phyloP scores from a whole-genome alignment of 2,888 invertebrate species.

The Spicauda simplicius region DNA sequence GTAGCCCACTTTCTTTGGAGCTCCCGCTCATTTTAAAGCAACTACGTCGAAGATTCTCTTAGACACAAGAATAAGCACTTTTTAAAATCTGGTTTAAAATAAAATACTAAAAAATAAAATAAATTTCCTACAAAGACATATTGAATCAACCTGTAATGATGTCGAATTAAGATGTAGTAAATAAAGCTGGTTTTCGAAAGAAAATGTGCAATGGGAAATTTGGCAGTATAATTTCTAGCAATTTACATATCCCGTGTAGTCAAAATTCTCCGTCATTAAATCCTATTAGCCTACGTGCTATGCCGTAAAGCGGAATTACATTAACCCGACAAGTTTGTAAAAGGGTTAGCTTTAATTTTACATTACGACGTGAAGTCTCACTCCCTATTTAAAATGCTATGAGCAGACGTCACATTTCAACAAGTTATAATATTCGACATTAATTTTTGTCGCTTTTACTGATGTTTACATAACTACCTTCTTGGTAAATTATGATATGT shows the following conservation, averaged over 20 bases:
- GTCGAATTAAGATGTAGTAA: background rate
- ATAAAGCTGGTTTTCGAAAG: background rate
- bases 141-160: too few relatives aligned
- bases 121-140: background rate
- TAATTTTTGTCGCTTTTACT: too few relatives aligned
- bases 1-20: too few relatives aligned
- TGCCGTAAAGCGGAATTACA: background rate
- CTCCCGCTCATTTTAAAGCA: too few relatives aligned
- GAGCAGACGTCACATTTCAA: background rate
- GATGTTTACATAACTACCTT: too few relatives aligned
- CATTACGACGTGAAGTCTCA: background rate
- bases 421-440: background rate
- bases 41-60: background rate
- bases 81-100: too few relatives aligned
- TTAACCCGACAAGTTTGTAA: background rate
- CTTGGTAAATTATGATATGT: too few relatives aligned
- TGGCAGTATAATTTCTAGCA: conserved; percentile 3
- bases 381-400: background rate
- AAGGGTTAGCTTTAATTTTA: background rate
- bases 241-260: background rate
- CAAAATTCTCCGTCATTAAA: background rate
- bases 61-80: too few relatives aligned
- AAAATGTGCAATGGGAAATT: background rate
- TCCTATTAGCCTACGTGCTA: conserved; percentile 1
- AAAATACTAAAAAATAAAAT: background rate